phyloP scores from a whole-genome alignment of 2,888 invertebrate species.

The Eristalis arbustorum region DNA sequence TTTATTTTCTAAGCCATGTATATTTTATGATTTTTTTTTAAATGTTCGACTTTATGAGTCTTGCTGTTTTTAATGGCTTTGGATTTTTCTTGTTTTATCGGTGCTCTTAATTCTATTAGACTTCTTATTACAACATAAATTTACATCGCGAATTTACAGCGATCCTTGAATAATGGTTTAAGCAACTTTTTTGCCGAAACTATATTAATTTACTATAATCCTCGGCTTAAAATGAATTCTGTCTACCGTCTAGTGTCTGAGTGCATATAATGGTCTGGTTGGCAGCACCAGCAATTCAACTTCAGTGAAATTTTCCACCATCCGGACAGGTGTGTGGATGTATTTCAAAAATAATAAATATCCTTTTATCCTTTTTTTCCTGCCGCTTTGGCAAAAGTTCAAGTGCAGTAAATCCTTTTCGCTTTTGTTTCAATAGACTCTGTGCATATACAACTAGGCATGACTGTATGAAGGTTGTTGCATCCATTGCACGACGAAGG shows the following conservation, averaged over 20 bases:
- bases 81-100: no score
- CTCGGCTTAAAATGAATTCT: constrained; percentile 37
- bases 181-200: constrained; percentile 39
- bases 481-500: constrained; percentile 16
- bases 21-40: no score
- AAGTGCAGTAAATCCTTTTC: constrained; percentile 65
- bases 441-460: constrained; percentile 1
- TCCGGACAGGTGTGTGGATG: constrained; percentile 15
- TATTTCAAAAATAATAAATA: constrained; percentile 62
- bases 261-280: neutral
- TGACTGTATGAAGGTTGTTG: constrained; percentile 38
- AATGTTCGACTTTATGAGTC: no score
- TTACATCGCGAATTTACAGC: no score
- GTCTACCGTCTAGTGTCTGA: neutral
- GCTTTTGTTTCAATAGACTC: constrained; percentile 62
- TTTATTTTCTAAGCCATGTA: no score
- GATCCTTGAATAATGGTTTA: constrained; percentile 37
- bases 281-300: constrained; percentile 14
- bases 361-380: constrained; percentile 29
- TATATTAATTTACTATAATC: constrained; percentile 65
- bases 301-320: neutral
- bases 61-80: no score
- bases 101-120: no score
- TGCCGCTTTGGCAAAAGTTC: constrained; percentile 63
- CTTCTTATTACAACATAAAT: no score